These are phyloP conservation scores for Callyntrura sp. DNA, from an alignment of 2,888 invertebrate genomes.

Conservation along the genomic window DNA sequence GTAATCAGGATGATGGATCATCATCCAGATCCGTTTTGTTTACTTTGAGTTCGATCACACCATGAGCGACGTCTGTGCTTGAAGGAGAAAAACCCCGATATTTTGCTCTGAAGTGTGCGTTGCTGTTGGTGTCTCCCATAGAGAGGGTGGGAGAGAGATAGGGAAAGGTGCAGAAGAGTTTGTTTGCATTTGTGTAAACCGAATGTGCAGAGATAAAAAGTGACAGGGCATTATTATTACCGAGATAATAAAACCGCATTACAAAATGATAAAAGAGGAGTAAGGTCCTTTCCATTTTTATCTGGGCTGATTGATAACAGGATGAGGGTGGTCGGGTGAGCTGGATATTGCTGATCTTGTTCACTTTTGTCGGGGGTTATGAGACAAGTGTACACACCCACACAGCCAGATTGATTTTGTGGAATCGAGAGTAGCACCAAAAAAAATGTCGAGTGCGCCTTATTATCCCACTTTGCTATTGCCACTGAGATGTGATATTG, in stretches of 20 bases:
- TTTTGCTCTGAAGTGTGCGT: neutral
- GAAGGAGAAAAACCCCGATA: neutral
- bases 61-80: neutral
- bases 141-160: too few relatives aligned
- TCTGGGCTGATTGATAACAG: neutral
- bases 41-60: constrained; percentile 53
- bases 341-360: constrained; percentile 10
- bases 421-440: neutral
- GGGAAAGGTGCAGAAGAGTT: constrained; percentile 43
- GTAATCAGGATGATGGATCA: constrained; percentile 42
- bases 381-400: neutral
- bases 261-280: constrained; percentile 16
- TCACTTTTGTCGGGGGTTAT: neutral
- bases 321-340: neutral
- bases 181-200: constrained; percentile 43
- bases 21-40: constrained; percentile 41
- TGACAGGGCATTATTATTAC: neutral
- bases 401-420: neutral
- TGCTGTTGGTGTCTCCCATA: constrained; percentile 1
- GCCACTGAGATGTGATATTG: constrained; percentile 26
- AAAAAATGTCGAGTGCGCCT: constrained; percentile 16
- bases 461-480: neutral
- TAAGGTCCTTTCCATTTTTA: neutral
- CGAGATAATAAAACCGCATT: constrained; percentile 17
- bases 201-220: constrained; percentile 13